Conservation (phyloP, 2,797 vertebrate genomes). For the Gymnocypris eckloni region DNA sequence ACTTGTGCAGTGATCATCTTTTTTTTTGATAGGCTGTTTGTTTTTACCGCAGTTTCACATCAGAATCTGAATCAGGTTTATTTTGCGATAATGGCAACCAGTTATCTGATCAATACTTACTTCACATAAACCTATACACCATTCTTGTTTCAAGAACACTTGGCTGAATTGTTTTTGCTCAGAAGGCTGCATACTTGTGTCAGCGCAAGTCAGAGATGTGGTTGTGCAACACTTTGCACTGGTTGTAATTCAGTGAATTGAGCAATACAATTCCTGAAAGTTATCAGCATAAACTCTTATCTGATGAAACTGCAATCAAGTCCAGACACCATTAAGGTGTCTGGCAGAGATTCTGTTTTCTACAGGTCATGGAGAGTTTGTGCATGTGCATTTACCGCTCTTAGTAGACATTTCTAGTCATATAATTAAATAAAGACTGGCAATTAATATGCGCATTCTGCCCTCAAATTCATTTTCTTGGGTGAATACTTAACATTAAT, state of each 20-base stretch:
- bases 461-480: not conserved
- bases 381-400: not conserved
- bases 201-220: not conserved
- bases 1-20: too few relatives aligned
- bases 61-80: not conserved
- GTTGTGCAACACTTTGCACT: not conserved
- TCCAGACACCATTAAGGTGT: not conserved
- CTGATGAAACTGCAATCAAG: not conserved
- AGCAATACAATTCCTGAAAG: conserved; percentile 35
- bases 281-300: conserved; percentile 22
- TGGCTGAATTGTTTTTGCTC: not conserved
- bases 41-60: not conserved
- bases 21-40: too few relatives aligned
- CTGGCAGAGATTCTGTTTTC: conserved; percentile 12
- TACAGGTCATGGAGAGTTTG: conserved; percentile 16
- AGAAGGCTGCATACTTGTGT: not conserved
- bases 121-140: not conserved
- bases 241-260: not conserved
- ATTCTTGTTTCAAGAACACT: not conserved
- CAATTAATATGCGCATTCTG: not conserved
- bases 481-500: not conserved
- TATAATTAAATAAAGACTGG: not conserved
- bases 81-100: not conserved
- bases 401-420: not conserved
- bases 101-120: not conserved